Percentiles rank a stretch among this genome's conserved stretches.
Evolutionary conservation across 2,888 invertebrate genomes (phyloP).

Genomic region (Drosophila nigricruria): DNA sequence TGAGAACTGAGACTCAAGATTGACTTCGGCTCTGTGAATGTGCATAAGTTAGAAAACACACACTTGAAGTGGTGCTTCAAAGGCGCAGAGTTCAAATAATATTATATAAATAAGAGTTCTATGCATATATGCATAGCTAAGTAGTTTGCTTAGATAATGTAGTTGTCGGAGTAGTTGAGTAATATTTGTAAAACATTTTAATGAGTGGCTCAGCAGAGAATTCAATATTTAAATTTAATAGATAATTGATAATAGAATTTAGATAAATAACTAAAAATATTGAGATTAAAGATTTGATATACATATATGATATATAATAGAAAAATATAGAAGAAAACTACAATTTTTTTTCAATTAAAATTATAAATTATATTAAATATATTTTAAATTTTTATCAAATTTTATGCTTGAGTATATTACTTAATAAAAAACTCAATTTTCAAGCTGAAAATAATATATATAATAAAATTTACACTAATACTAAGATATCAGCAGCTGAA

Average conservation of each 20-base stretch:
- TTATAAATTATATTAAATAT: too few relatives aligned
- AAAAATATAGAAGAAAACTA: too few relatives aligned
- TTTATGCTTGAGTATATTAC: too few relatives aligned
- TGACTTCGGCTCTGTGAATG: slow-evolving; percentile 20
- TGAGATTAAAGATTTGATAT: too few relatives aligned
- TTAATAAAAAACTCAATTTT: neutral
- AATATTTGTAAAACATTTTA: slow-evolving; percentile 1
- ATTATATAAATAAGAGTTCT: slow-evolving; percentile 1
- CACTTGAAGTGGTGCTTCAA: slow-evolving; percentile 15
- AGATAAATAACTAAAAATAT: too few relatives aligned
- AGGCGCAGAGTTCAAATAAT: slow-evolving; percentile 13
- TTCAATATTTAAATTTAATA: neutral
- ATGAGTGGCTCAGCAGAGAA: neutral
- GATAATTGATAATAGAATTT: neutral
- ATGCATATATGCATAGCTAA: slow-evolving; percentile 18
- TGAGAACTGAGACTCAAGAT: slow-evolving; percentile 9
- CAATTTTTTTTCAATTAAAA: too few relatives aligned
- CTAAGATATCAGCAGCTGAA: slow-evolving; percentile 8
- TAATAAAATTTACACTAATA: neutral
- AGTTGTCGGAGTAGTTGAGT: neutral
- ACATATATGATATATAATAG: too few relatives aligned
- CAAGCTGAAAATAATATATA: neutral
- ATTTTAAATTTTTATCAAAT: too few relatives aligned
- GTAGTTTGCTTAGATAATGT: slow-evolving; percentile 13
- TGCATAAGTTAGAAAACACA: slow-evolving; percentile 16